phyloP scores from a whole-genome alignment of 2,888 invertebrate genomes.

The Prosopocoilus inquinatus region DNA sequence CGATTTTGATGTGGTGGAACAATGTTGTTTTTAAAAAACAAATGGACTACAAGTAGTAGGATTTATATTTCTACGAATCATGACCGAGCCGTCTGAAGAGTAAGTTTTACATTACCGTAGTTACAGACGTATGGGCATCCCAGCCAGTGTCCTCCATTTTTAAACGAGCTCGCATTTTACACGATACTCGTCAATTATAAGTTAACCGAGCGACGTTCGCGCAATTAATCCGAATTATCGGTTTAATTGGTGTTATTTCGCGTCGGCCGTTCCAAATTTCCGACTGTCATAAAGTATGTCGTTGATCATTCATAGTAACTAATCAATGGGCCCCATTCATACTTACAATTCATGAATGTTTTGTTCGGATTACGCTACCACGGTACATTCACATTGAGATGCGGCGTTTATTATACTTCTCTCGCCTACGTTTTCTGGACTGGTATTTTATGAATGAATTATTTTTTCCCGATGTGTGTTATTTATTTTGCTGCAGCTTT shows the following conservation, averaged over 20 bases:
- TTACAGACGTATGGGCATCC: constrained; percentile 18
- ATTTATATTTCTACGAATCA: constrained; percentile 81
- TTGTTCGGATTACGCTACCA: constrained; percentile 35
- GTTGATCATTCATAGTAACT: constrained; percentile 38
- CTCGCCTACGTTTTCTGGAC: constrained; percentile 29
- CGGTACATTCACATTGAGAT: constrained; percentile 35
- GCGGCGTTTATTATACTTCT: constrained; percentile 35
- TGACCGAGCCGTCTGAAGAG: constrained; percentile 91
- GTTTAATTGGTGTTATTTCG: constrained; percentile 15
- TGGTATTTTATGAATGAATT: constrained; percentile 28
- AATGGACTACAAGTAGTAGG: constrained; percentile 75
- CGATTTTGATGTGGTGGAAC: constrained; percentile 51
- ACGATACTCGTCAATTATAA: constrained; percentile 26
- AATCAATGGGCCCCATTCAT: constrained; percentile 33
- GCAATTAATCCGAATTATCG: constrained; percentile 20
- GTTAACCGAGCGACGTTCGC: constrained; percentile 30
- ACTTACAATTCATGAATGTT: constrained; percentile 37
- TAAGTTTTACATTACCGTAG: constrained; percentile 57
- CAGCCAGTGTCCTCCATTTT: constrained; percentile 41
- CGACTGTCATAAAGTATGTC: constrained; percentile 18
- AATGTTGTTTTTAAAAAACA: constrained; percentile 54
- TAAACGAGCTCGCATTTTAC: constrained; percentile 27
- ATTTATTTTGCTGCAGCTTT: not conserved
- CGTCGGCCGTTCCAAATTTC: constrained; percentile 6
- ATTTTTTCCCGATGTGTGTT: constrained; percentile 18